Evolutionary conservation across 2,888 invertebrate genomes (phyloP).

Genomic region (Trilocha varians): DNA sequence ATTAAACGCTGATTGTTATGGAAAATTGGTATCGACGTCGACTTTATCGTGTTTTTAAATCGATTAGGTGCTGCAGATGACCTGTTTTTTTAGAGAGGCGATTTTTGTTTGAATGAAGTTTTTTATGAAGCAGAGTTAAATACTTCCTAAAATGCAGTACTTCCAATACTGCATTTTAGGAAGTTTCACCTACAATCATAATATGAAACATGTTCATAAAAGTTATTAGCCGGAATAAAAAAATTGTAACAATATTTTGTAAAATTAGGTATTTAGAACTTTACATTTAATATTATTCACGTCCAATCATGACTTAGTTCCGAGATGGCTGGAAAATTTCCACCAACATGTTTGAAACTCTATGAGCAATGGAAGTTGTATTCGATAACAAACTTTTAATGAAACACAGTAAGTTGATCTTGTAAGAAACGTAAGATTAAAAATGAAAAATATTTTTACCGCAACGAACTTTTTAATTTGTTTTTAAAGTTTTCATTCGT

Average conservation of each 20-base stretch:
- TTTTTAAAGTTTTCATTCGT: too few relatives aligned
- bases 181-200: too few relatives aligned
- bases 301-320: slow-evolving; percentile 31
- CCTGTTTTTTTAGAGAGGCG: too few relatives aligned
- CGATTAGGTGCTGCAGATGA: too few relatives aligned
- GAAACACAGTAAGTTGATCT: slow-evolving; percentile 52
- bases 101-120: too few relatives aligned
- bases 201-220: too few relatives aligned
- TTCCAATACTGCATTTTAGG: too few relatives aligned
- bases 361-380: slow-evolving; percentile 48
- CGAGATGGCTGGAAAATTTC: slow-evolving; percentile 47
- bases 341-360: slow-evolving; percentile 47
- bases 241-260: too few relatives aligned
- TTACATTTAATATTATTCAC: slow-evolving; percentile 16
- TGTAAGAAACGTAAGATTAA: slow-evolving; percentile 18
- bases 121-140: too few relatives aligned
- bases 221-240: too few relatives aligned
- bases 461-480: slow-evolving; percentile 27
- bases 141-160: too few relatives aligned
- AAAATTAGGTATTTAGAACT: too few relatives aligned
- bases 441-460: background rate
- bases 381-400: slow-evolving; percentile 62
- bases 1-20: slow-evolving; percentile 5
- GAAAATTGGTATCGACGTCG: background rate
- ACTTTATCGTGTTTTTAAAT: background rate